Conservation (phyloP, 1,140 invertebrate genomes). For the Drosophila athabasca region DNA sequence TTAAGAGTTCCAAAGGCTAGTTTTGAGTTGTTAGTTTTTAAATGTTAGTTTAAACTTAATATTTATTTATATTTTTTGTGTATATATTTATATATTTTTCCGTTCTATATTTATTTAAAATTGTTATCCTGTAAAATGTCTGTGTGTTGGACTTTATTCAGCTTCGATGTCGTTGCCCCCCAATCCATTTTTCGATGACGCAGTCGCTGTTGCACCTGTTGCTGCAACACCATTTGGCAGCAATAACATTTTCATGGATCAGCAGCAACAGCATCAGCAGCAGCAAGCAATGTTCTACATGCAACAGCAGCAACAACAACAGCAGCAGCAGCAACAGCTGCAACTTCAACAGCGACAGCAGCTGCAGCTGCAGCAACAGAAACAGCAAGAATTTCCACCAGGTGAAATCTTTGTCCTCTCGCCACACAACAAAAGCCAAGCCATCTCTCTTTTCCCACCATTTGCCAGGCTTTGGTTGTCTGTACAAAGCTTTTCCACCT, state of each 20-base stretch:
- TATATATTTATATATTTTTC: neutral
- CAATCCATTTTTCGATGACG: slow-evolving; percentile 80
- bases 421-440: slow-evolving; percentile 14
- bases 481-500: slow-evolving; percentile 64
- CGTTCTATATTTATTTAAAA: slow-evolving; percentile 26
- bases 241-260: slow-evolving; percentile 52
- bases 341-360: slow-evolving; percentile 39
- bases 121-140: slow-evolving; percentile 30
- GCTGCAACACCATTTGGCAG: slow-evolving; percentile 24
- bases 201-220: slow-evolving; percentile 38
- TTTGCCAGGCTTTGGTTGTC: slow-evolving; percentile 54
- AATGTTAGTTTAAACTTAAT: slow-evolving; percentile 15
- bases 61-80: slow-evolving; percentile 2
- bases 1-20: neutral
- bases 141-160: slow-evolving; percentile 56
- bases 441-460: slow-evolving; percentile 12
- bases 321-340: slow-evolving; percentile 32
- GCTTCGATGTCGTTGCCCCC: slow-evolving; percentile 65
- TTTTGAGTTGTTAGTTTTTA: too few relatives aligned
- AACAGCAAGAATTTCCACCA: slow-evolving; percentile 59
- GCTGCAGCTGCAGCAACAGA: slow-evolving; percentile 38
- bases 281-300: slow-evolving; percentile 27
- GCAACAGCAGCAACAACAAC: slow-evolving; percentile 34
- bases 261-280: slow-evolving; percentile 36
- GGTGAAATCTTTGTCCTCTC: slow-evolving; percentile 54